Evolutionary conservation across 2,888 invertebrate genomes (phyloP).

Genomic region (Polia nebulosa): DNA sequence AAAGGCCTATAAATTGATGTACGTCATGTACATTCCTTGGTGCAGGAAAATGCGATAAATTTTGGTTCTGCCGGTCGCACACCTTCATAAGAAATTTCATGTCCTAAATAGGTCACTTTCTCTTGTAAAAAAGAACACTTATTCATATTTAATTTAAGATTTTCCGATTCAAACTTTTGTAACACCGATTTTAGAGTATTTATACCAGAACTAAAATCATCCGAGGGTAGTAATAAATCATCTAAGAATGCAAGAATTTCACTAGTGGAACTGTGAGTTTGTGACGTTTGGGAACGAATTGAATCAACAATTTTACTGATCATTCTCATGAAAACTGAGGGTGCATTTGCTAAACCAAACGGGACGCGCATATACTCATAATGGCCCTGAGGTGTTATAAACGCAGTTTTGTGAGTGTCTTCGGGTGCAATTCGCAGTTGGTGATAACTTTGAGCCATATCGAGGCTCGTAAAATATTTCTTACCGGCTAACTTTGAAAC

Average conservation of each 20-base stretch:
- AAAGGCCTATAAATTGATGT: no score
- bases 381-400: neutral
- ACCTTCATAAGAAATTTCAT: neutral
- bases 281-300: neutral
- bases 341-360: no score
- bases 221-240: neutral
- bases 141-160: neutral
- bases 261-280: no score
- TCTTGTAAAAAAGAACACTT: neutral
- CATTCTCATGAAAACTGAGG: neutral
- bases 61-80: neutral
- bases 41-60: neutral
- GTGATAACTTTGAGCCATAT: neutral
- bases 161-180: neutral
- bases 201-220: no score
- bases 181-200: neutral
- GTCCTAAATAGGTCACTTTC: neutral
- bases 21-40: no score
- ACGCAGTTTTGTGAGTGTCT: constrained; percentile 1
- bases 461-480: no score
- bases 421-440: no score
- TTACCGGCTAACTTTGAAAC: no score
- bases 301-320: neutral
- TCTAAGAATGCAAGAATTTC: neutral
- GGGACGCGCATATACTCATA: no score